These are phyloP conservation scores for Sebastes iracundus DNA, from an alignment of 2,797 vertebrate species.

Conservation along the genomic window DNA sequence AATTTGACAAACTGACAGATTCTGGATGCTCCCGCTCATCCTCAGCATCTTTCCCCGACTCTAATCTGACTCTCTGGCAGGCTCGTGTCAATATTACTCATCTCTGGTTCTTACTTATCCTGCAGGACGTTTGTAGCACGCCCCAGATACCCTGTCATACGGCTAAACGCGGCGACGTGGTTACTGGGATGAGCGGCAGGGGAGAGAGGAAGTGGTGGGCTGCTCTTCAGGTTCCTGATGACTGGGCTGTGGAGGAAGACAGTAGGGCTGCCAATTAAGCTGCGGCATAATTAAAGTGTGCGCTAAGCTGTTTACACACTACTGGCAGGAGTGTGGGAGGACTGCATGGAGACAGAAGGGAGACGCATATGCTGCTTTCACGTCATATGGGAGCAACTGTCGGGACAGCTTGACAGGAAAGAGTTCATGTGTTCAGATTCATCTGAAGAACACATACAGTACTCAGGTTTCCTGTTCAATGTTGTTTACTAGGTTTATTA, in stretches of 20 bases:
- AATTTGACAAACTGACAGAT: background rate
- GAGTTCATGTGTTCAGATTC: background rate
- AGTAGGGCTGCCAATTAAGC: slow-evolving; percentile 53
- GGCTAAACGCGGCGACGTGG: slow-evolving; percentile 10
- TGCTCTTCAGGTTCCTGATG: slow-evolving; percentile 32
- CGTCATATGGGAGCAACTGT: slow-evolving; percentile 9
- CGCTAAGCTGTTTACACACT: slow-evolving; percentile 52
- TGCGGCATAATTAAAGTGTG: slow-evolving; percentile 47
- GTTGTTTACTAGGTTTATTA: background rate
- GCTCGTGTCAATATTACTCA: background rate
- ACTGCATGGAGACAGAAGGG: slow-evolving; percentile 25
- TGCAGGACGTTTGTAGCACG: background rate
- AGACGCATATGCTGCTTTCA: slow-evolving; percentile 43
- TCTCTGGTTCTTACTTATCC: slow-evolving; percentile 25
- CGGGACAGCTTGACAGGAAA: slow-evolving; percentile 6
- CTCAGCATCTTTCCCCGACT: background rate
- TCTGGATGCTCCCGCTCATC: background rate
- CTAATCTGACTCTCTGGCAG: background rate
- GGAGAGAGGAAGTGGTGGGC: slow-evolving; percentile 18
- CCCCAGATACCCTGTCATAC: slow-evolving; percentile 28
- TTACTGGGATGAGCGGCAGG: slow-evolving; percentile 3
- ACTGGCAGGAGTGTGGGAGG: slow-evolving; percentile 44
- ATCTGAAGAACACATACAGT: background rate
- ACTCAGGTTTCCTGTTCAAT: background rate
- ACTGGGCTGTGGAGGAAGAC: slow-evolving; percentile 47